A percentile compares a stretch with the other conserved stretches of the same genome.
phyloP scores from a whole-genome alignment of 2,888 invertebrate genomes.

The Heliconius charithonia region DNA sequence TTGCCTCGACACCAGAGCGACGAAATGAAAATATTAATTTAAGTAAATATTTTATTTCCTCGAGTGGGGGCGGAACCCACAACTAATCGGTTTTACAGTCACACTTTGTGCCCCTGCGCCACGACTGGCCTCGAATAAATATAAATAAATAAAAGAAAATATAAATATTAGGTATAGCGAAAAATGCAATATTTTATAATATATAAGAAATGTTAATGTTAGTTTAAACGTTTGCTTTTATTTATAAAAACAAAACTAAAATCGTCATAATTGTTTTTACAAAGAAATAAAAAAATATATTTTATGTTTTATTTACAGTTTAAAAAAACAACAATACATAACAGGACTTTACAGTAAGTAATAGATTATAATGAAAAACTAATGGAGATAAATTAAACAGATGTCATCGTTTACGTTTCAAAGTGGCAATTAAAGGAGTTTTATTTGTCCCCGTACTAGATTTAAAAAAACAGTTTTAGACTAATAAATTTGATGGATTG shows the following conservation, averaged over 20 bases:
- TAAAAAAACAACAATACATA: conserved; percentile 2
- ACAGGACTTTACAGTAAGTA: neutral
- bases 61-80: too few relatives aligned
- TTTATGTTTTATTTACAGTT: neutral
- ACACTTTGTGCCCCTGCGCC: too few relatives aligned
- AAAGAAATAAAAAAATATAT: neutral
- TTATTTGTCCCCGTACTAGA: conserved; percentile 24
- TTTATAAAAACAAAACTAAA: neutral
- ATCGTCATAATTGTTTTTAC: neutral
- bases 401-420: conserved; percentile 31
- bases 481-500: neutral
- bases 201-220: neutral
- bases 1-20: too few relatives aligned
- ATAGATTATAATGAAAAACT: conserved; percentile 24
- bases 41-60: too few relatives aligned
- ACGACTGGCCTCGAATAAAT: too few relatives aligned
- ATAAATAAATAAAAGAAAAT: too few relatives aligned
- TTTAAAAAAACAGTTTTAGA: neutral
- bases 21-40: too few relatives aligned
- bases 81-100: too few relatives aligned
- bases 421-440: conserved; percentile 38
- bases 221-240: neutral
- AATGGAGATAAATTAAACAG: conserved; percentile 24
- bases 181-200: neutral
- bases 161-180: neutral